Conservation (phyloP, 2,113 vertebrate species). For the Pseudopipra pipra region DNA sequence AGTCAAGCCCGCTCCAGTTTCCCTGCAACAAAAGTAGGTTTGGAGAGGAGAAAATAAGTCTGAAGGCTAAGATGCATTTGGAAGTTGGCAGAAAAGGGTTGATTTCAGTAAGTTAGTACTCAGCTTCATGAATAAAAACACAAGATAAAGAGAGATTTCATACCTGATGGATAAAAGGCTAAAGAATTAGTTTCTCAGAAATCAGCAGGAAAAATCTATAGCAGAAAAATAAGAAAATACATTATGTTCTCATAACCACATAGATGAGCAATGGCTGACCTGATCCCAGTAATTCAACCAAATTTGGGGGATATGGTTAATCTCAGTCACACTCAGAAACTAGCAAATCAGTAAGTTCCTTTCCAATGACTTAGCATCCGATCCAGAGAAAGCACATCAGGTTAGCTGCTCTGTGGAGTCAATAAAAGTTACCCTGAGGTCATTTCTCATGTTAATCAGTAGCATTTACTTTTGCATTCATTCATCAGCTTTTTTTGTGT, state of each 20-base stretch:
- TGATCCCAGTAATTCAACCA: neutral
- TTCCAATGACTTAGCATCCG: neutral
- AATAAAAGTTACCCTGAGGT: neutral
- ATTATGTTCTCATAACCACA: neutral
- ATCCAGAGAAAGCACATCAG: neutral
- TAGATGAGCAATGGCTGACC: neutral
- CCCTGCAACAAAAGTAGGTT: neutral
- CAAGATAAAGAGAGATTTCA: neutral
- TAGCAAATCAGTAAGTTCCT: neutral
- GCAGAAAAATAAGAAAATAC: neutral
- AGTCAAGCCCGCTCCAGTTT: neutral
- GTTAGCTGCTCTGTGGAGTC: neutral
- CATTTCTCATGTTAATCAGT: neutral
- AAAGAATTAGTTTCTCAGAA: neutral
- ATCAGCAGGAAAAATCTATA: neutral
- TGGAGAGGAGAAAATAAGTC: neutral
- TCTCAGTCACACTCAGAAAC: neutral
- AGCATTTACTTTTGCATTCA: neutral
- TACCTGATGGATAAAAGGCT: neutral
- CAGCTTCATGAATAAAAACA: neutral
- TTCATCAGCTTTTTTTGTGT: neutral
- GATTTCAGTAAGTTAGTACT: neutral
- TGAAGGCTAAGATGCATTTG: neutral
- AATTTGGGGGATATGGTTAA: neutral
- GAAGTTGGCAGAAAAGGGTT: neutral